These are phyloP conservation scores for Archocentrus centrarchus DNA, from an alignment of 2,113 vertebrate genomes.

Conservation along the genomic window DNA sequence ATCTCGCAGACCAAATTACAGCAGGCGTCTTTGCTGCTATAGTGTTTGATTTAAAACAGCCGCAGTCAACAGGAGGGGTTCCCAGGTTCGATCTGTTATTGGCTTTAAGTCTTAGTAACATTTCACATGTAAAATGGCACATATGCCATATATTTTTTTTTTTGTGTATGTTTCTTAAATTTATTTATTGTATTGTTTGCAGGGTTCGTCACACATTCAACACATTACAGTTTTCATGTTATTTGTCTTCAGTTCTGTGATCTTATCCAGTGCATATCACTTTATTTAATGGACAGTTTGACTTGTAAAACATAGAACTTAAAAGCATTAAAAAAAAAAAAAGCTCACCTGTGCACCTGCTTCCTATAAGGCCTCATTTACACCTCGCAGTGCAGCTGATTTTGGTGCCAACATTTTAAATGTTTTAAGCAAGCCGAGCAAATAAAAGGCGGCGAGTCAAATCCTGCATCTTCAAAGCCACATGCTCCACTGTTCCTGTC, in stretches of 20 bases:
- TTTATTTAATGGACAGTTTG: not conserved
- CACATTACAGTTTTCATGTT: not conserved
- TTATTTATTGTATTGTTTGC: slow-evolving; percentile 27
- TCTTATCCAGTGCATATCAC: not conserved
- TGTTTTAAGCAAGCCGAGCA: not conserved
- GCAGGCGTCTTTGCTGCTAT: not conserved
- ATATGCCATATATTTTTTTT: not conserved
- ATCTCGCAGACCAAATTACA: not conserved
- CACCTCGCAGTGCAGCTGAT: not conserved
- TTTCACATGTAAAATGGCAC: not conserved
- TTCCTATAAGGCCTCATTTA: not conserved
- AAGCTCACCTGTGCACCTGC: not conserved
- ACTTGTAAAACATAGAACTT: not conserved
- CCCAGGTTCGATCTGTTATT: not conserved
- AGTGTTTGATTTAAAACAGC: not conserved
- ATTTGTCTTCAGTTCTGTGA: not conserved
- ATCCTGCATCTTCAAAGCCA: not conserved
- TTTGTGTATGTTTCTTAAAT: not conserved
- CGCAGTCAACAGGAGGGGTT: not conserved
- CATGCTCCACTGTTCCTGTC: not conserved
- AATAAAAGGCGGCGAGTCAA: too few relatives aligned
- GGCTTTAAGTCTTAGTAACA: slow-evolving; percentile 1
- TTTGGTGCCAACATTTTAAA: not conserved
- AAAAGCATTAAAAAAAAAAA: not conserved
- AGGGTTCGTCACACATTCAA: not conserved